Conservation (phyloP, 2,113 vertebrate species). For the Muntiacus muntjak region DNA sequence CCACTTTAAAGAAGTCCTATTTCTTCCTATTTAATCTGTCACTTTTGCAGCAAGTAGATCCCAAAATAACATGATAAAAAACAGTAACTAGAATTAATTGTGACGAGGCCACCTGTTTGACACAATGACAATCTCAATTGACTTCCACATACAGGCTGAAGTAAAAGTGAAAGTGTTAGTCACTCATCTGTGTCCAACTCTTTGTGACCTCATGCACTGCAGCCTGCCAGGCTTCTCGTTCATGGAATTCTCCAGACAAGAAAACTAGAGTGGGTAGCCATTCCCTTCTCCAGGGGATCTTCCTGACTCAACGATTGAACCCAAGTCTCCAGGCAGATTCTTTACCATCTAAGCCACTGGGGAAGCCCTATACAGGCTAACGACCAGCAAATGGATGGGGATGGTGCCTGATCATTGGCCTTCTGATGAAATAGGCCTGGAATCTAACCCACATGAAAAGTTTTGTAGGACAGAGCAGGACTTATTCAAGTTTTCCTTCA, state of each 20-base stretch:
- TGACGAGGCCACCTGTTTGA: background rate
- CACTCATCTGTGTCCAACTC: background rate
- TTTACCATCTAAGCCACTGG: background rate
- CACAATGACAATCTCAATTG: background rate
- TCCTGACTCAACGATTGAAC: background rate
- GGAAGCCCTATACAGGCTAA: background rate
- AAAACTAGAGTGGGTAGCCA: background rate
- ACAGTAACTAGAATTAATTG: background rate
- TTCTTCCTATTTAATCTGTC: background rate
- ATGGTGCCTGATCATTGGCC: background rate
- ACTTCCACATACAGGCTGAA: background rate
- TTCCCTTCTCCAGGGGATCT: background rate
- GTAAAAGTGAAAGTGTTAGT: background rate
- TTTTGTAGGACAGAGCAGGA: background rate
- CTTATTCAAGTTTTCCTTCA: background rate
- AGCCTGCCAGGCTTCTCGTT: background rate
- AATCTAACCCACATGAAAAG: background rate
- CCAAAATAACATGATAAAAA: slow-evolving; percentile 33
- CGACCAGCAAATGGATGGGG: background rate
- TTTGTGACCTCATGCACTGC: background rate
- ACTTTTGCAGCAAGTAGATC: background rate
- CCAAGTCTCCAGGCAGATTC: background rate
- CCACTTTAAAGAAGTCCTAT: background rate
- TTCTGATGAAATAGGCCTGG: background rate
- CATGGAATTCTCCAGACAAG: background rate